Conservation (phyloP, 1,140 invertebrate species). For the Drosophila triauraria region DNA sequence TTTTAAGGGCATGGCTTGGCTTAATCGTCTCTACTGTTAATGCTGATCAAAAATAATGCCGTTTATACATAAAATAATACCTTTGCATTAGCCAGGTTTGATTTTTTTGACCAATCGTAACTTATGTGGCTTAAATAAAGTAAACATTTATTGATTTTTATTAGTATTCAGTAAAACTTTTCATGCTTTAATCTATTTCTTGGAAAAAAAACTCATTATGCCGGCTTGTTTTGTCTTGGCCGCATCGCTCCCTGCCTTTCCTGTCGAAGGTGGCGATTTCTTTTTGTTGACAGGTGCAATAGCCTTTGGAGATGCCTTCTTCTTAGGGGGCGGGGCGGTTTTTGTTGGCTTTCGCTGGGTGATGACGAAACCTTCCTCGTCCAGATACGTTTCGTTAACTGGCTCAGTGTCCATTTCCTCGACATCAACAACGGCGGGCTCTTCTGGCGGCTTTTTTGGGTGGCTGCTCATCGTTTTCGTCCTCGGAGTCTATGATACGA, state of each 20-base stretch:
- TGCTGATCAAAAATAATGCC: no score
- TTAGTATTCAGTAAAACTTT: background rate
- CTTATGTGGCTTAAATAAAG: no score
- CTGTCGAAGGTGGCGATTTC: slow-evolving; percentile 58
- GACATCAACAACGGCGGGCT: slow-evolving; percentile 20
- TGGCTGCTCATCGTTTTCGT: slow-evolving; percentile 74
- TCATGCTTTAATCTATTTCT: slow-evolving; percentile 52
- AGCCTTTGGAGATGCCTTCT: slow-evolving; percentile 43
- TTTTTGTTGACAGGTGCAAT: slow-evolving; percentile 26
- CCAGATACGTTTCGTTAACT: slow-evolving; percentile 75
- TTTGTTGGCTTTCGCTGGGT: slow-evolving; percentile 67
- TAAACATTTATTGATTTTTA: no score
- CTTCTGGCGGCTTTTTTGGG: slow-evolving; percentile 55
- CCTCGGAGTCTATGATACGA: slow-evolving; percentile 76
- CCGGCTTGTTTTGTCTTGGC: slow-evolving; percentile 73
- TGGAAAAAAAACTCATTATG: slow-evolving; percentile 78
- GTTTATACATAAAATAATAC: no score
- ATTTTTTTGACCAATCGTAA: no score
- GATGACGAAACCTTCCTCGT: slow-evolving; percentile 81
- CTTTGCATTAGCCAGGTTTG: no score
- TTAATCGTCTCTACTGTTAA: no score
- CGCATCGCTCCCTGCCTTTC: slow-evolving; percentile 43
- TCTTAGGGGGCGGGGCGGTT: slow-evolving; percentile 34
- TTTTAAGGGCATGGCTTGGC: no score
- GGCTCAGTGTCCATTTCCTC: slow-evolving; percentile 49